Evolutionary conservation across 2,113 vertebrate genomes (phyloP).

Genomic region (Willisornis vidua): DNA sequence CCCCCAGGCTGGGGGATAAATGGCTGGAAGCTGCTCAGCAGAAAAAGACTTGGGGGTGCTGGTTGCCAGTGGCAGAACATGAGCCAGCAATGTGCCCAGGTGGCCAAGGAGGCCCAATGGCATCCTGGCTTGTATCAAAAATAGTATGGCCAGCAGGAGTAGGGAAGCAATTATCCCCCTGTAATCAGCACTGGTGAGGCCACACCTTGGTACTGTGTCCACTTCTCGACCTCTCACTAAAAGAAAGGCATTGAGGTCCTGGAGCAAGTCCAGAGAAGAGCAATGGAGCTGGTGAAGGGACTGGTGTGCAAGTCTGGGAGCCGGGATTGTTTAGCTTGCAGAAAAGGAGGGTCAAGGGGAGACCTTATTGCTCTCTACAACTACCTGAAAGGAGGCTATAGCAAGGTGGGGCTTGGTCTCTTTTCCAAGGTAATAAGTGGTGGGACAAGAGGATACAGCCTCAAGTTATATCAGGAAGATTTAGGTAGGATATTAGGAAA

Average conservation of each 20-base stretch:
- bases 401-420: not conserved
- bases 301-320: not conserved
- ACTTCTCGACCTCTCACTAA: not conserved
- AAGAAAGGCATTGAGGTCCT: not conserved
- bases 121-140: not conserved
- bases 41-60: not conserved
- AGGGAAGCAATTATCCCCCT: not conserved
- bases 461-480: not conserved
- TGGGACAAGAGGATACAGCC: not conserved
- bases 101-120: not conserved
- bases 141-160: not conserved
- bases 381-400: not conserved
- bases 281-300: not conserved
- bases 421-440: not conserved
- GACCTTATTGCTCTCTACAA: not conserved
- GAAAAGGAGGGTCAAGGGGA: not conserved
- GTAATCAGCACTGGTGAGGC: not conserved
- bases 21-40: not conserved
- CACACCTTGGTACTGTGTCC: not conserved
- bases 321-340: not conserved
- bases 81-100: not conserved
- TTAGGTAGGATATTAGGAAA: not conserved
- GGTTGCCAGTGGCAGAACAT: not conserved
- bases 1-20: not conserved
- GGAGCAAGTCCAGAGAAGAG: not conserved